Evolutionary conservation across 2,113 vertebrate species (phyloP), one percentile per base, ranked within the genome.

Genomic region (Larimichthys polyactis): DNA sequence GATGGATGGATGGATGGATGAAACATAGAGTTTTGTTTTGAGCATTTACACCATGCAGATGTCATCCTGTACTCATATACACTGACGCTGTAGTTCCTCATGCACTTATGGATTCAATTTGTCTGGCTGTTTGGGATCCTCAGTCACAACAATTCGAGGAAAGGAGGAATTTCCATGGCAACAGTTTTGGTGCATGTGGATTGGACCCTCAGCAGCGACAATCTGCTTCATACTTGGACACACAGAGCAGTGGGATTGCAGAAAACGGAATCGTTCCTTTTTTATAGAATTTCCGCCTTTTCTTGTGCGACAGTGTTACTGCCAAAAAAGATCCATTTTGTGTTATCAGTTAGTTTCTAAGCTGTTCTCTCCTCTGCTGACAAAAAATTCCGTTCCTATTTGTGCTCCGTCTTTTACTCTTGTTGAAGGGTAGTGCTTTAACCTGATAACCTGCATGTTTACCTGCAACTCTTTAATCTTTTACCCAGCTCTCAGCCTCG

Each of bases 401-500:
- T 40, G 29, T 48, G 74, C 68, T 72, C 20, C 19, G 36, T 65
- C 60, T 55, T 70, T 11, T 78, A 22, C 55, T 64, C 78, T 57
- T 20, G 27, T 54, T 64, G n/a, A 74, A 81, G 80, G 75, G 65
- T 36, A 77, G 68, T 11, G 59, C 75, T 89, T 83, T 75, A 75
- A 83, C 80, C 81, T 48, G 36, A 46, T 58, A 57, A 32, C 36
- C 27, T 83, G 86, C 86, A 76, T 82, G 77, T 83, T 79, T 69
- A 74, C 48, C 60, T 72, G 54, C 71, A 55, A 12, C 67, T 48
- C 24, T 43, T 43, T 63, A 62, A 51, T 60, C 64, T 36, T 71
- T 24, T n/a, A 10, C n/a, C 14, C 24, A 44, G 74, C 58, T 57
- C 59, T 75, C 17, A 46, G 16, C 48, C 78, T 87, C 48, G 55